phyloP scores from a whole-genome alignment of 2,797 vertebrate species.

The Chrosomus eos region DNA sequence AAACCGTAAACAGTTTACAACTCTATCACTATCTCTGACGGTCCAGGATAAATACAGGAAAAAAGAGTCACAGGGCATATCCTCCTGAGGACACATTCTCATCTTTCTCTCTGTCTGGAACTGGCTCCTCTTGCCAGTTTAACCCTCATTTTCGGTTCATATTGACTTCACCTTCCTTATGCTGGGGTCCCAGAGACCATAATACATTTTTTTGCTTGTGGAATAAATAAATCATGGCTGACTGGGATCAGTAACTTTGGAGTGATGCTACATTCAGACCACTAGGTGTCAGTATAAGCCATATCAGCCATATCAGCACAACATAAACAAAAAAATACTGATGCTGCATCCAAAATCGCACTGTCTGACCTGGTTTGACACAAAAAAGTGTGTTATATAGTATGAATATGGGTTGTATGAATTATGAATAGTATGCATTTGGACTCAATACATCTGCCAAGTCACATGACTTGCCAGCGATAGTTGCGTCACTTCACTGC shows the following conservation, averaged over 20 bases:
- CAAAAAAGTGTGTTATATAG: background rate
- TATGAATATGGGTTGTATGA: background rate
- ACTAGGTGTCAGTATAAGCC: background rate
- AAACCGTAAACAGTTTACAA: constrained; percentile 59
- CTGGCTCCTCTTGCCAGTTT: background rate
- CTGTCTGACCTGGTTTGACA: background rate
- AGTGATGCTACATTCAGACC: background rate
- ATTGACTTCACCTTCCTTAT: background rate
- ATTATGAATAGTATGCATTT: no score
- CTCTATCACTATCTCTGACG: constrained; percentile 61
- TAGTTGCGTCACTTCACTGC: background rate
- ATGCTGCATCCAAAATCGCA: background rate
- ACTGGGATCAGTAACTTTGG: background rate
- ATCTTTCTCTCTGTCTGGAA: constrained; percentile 11
- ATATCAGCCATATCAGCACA: background rate
- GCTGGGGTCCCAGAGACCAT: background rate
- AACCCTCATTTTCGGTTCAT: background rate
- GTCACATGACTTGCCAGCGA: background rate
- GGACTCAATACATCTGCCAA: background rate
- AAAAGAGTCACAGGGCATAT: constrained; percentile 50
- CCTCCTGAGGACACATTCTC: constrained; percentile 40
- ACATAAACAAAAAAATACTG: background rate
- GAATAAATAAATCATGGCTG: background rate
- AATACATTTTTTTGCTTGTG: background rate
- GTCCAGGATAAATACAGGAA: constrained; percentile 64